These are phyloP conservation scores for Zingel zingel DNA, from an alignment of 2,113 vertebrate species.

Conservation along the genomic window DNA sequence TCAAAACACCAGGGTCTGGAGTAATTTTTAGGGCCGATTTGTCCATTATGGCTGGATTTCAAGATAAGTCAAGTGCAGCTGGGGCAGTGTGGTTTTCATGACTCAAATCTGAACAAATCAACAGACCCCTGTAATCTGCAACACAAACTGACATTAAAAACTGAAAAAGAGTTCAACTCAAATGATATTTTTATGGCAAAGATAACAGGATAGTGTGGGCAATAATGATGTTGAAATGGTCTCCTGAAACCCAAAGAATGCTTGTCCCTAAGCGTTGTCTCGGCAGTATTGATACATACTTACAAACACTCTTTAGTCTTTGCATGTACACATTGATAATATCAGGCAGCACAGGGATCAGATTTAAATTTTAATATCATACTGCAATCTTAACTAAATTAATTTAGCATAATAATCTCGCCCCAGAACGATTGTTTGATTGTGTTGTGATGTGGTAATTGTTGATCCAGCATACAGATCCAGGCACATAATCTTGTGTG, in stretches of 20 bases:
- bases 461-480: neutral
- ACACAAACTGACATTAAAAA: neutral
- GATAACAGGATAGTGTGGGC: neutral
- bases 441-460: constrained; percentile 2
- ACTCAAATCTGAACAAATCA: neutral
- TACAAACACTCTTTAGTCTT: neutral
- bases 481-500: too few relatives aligned
- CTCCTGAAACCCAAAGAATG: neutral
- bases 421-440: neutral
- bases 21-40: constrained; percentile 18
- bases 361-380: neutral
- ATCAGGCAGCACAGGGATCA: neutral
- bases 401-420: neutral
- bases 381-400: neutral
- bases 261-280: neutral
- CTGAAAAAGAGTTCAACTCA: neutral
- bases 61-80: constrained; percentile 6
- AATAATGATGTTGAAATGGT: neutral
- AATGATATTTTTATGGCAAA: neutral
- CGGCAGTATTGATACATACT: neutral
- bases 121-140: neutral
- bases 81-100: constrained; percentile 13
- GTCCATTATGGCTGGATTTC: constrained; percentile 12
- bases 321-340: neutral
- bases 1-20: neutral